These are phyloP conservation scores for Cephalopterus ornatus DNA, from an alignment of 2,113 vertebrate species.

Conservation along the genomic window DNA sequence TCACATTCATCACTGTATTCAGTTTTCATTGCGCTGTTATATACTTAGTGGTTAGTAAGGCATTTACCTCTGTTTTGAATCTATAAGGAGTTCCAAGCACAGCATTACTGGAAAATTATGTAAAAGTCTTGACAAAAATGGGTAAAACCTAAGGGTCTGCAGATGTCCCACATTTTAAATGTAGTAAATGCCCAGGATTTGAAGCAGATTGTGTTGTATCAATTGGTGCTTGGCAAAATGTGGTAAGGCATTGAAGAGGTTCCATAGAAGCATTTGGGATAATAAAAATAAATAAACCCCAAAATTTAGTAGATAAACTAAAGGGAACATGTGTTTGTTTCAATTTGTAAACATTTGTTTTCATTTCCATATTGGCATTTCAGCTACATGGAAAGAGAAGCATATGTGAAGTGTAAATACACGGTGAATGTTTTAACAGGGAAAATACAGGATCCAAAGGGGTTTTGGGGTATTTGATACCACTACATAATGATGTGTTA, in stretches of 20 bases:
- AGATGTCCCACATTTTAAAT: background rate
- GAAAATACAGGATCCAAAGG: background rate
- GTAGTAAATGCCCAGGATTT: background rate
- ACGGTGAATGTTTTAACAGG: background rate
- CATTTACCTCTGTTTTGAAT: conserved; percentile 19
- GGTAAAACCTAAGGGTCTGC: background rate
- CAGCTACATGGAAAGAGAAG: background rate
- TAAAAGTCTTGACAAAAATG: background rate
- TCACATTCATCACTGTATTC: background rate
- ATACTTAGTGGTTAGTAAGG: conserved; percentile 44
- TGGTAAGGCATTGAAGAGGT: background rate
- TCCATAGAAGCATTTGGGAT: background rate
- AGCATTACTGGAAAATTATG: conserved; percentile 6
- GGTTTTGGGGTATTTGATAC: background rate
- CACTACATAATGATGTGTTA: background rate
- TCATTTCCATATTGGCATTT: background rate
- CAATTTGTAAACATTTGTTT: background rate
- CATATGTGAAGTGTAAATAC: background rate
- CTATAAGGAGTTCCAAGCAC: background rate
- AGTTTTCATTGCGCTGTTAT: background rate
- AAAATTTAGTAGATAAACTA: background rate
- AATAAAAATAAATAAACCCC: background rate
- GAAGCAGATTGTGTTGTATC: background rate
- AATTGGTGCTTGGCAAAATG: background rate
- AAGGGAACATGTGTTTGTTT: background rate